phyloP scores from a whole-genome alignment of 2,797 vertebrate species.

The Acestrorhynchus altus region DNA sequence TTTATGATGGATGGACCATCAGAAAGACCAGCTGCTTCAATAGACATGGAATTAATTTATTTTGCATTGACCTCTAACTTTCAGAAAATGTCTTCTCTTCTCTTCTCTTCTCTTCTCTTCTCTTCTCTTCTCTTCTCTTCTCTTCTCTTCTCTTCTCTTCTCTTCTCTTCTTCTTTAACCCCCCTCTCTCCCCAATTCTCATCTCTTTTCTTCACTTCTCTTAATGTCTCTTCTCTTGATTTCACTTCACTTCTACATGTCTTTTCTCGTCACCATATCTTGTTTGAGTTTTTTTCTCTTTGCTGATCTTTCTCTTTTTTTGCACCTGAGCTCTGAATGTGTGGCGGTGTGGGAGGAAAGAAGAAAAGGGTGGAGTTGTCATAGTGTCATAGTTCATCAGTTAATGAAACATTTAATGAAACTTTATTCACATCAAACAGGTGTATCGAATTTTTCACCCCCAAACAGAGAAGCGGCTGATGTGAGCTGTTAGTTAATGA shows the following conservation, averaged over 20 bases:
- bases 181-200: too few species aligned
- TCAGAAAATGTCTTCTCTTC: too few species aligned
- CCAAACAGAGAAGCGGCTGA: neutral
- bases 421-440: slow-evolving; percentile 19
- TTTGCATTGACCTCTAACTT: too few species aligned
- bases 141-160: neutral
- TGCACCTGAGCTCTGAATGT: neutral
- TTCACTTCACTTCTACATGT: too few species aligned
- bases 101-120: neutral
- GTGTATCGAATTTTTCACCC: neutral
- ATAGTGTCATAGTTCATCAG: neutral
- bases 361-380: too few species aligned
- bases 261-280: neutral
- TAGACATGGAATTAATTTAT: too few species aligned
- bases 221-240: too few species aligned
- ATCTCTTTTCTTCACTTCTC: too few species aligned
- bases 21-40: too few species aligned
- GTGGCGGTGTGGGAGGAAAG: neutral
- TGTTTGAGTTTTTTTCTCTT: neutral
- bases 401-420: neutral
- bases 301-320: neutral
- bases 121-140: neutral
- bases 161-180: too few species aligned
- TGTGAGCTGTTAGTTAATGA: slow-evolving; percentile 21
- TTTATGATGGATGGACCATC: too few species aligned